phyloP scores from a whole-genome alignment of 2,888 invertebrate species.

The Abrostola tripartita region DNA sequence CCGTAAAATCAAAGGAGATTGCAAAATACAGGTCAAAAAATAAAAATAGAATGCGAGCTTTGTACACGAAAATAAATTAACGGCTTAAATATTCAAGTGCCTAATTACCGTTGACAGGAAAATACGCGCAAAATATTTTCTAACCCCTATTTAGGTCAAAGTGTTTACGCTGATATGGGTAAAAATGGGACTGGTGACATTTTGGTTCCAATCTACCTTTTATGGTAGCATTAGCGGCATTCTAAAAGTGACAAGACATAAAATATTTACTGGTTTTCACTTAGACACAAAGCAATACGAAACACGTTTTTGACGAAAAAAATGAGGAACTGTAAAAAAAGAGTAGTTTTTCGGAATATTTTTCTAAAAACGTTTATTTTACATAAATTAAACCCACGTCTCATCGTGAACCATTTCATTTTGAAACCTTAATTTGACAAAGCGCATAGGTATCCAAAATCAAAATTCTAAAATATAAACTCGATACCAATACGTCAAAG shows the following conservation, averaged over 20 bases:
- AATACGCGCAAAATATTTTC: slow-evolving; percentile 19
- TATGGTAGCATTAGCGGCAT: slow-evolving; percentile 11
- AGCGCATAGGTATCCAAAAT: too few species aligned
- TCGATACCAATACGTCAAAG: too few species aligned
- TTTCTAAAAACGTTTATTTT: too few species aligned
- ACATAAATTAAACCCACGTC: too few species aligned
- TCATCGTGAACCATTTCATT: too few species aligned
- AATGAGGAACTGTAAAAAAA: too few species aligned
- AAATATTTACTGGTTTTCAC: background rate
- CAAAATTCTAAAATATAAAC: too few species aligned
- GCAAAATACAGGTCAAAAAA: background rate
- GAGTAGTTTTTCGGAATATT: too few species aligned
- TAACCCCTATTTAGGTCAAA: slow-evolving; percentile 50
- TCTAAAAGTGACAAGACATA: slow-evolving; percentile 27
- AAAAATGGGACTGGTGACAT: slow-evolving; percentile 15
- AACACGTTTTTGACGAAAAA: too few species aligned
- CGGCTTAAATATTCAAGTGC: slow-evolving; percentile 16
- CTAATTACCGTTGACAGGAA: slow-evolving; percentile 26
- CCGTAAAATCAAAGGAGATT: background rate
- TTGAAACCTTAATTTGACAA: too few species aligned
- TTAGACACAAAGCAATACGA: background rate
- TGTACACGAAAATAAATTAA: slow-evolving; percentile 16
- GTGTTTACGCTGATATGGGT: slow-evolving; percentile 12
- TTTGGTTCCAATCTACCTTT: slow-evolving; percentile 8
- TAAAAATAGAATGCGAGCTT: slow-evolving; percentile 6